These are phyloP conservation scores for Helostoma temminkii DNA, from an alignment of 2,797 vertebrate species.

Conservation along the genomic window DNA sequence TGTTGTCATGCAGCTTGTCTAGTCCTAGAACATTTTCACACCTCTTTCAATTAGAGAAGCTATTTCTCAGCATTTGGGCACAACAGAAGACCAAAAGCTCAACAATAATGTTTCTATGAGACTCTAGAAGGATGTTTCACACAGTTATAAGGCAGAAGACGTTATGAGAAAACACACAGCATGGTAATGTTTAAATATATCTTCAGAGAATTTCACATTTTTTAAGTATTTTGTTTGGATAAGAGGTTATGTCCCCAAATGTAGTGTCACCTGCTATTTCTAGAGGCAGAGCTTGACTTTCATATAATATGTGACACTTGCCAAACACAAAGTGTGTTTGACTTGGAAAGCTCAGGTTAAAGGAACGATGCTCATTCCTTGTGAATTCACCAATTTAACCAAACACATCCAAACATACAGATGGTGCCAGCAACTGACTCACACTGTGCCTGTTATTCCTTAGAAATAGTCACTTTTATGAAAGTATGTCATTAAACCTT, in stretches of 20 bases:
- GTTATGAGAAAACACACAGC: not conserved
- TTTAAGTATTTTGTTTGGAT: too few species aligned
- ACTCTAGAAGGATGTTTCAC: not conserved
- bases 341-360: constrained; percentile 42
- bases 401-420: constrained; percentile 4
- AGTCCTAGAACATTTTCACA: constrained; percentile 50
- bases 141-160: too few species aligned
- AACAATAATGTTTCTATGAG: not conserved
- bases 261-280: constrained; percentile 8
- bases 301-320: too few species aligned
- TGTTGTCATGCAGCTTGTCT: constrained; percentile 13
- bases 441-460: not conserved
- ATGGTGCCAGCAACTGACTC: constrained; percentile 36
- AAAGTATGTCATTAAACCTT: too few species aligned
- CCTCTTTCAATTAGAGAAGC: constrained; percentile 37
- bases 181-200: too few species aligned
- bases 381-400: constrained; percentile 32
- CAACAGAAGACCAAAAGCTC: constrained; percentile 19
- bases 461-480: constrained; percentile 33
- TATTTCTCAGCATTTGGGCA: not conserved
- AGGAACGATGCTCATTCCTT: constrained; percentile 20
- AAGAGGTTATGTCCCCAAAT: not conserved
- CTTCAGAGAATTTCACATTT: too few species aligned
- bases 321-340: constrained; percentile 35
- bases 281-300: constrained; percentile 15